Percentiles rank a stretch among this genome's conserved stretches.
phyloP scores from a whole-genome alignment of 1,140 invertebrate genomes.

The Paramacrobiotus metropolitanus region DNA sequence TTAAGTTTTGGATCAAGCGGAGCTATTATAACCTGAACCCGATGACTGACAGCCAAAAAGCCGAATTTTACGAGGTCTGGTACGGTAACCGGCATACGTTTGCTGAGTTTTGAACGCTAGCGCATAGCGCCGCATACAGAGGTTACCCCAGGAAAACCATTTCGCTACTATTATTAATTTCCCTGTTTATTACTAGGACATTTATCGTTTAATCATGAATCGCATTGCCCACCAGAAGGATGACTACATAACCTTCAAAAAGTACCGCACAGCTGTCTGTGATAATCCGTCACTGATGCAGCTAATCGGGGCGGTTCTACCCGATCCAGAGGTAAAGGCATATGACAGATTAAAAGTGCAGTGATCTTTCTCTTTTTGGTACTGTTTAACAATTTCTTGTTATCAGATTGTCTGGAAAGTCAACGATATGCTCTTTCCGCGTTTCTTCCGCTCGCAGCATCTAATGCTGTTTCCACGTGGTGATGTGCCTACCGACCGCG shows the following conservation, averaged over 20 bases:
- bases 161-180: too few species aligned
- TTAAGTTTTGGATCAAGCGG: not conserved
- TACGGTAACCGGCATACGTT: too few species aligned
- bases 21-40: not conserved
- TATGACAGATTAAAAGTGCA: too few species aligned
- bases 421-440: not conserved
- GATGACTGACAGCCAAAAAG: not conserved
- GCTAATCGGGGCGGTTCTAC: not conserved
- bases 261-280: not conserved
- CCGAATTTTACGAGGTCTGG: not conserved
- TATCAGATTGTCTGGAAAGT: not conserved
- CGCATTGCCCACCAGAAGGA: not conserved
- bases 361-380: too few species aligned
- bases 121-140: too few species aligned
- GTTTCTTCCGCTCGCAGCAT: not conserved
- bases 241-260: not conserved
- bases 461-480: not conserved
- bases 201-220: not conserved
- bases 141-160: too few species aligned
- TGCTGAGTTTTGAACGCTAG: too few species aligned
- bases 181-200: too few species aligned
- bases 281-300: conserved; percentile 1
- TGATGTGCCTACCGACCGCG: not conserved
- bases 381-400: not conserved
- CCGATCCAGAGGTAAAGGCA: not conserved